These are phyloP conservation scores for Marmota flaviventris DNA, from an alignment of 2,113 vertebrate species.

Conservation along the genomic window DNA sequence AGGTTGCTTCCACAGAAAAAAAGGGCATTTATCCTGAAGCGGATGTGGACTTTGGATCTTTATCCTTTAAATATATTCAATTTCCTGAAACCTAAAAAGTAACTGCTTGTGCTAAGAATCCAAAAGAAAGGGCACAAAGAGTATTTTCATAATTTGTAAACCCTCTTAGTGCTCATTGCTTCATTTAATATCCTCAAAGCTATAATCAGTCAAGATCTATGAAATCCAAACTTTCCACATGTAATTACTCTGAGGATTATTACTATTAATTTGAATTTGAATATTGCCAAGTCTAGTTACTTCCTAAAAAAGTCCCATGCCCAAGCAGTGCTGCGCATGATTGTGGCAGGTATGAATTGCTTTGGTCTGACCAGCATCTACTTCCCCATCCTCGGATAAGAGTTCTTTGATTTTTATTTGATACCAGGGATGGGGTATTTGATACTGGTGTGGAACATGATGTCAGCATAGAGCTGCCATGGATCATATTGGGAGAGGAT, in stretches of 20 bases:
- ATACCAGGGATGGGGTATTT: not conserved
- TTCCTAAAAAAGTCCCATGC: not conserved
- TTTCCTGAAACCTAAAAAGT: not conserved
- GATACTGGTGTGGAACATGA: not conserved
- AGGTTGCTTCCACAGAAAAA: not conserved
- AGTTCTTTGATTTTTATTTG: conserved; percentile 43
- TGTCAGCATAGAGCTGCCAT: not conserved
- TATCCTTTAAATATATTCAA: not conserved
- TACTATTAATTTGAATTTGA: not conserved
- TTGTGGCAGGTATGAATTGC: not conserved
- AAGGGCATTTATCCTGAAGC: not conserved
- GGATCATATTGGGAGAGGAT: not conserved
- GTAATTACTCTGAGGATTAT: not conserved
- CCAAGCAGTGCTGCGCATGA: not conserved
- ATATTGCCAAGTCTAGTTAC: not conserved
- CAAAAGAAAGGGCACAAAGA: not conserved
- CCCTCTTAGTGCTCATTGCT: not conserved
- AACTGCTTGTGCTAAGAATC: not conserved
- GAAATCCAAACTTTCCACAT: not conserved
- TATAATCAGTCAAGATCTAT: not conserved
- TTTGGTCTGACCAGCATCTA: not conserved
- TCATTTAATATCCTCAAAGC: not conserved
- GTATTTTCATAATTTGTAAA: not conserved
- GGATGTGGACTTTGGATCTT: not conserved
- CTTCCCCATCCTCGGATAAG: not conserved